Base-by-base conservation (phyloP, 1,140 invertebrate genomes). In the Hylaeus volcanicus region DNA sequence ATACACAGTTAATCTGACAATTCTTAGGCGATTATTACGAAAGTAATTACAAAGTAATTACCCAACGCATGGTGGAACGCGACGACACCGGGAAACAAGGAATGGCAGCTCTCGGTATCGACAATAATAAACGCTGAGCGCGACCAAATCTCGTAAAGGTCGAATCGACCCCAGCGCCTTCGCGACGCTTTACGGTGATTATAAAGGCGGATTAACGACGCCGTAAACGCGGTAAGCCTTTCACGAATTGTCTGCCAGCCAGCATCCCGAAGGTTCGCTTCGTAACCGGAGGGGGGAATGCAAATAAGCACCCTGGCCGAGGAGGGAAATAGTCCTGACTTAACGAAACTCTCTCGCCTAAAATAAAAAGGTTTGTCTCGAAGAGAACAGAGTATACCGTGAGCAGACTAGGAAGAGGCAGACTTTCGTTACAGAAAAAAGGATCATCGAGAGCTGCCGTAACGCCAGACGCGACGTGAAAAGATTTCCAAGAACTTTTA, bases 141-240 rank as follows among this genome's bases (percentile, higher is more conserved):
- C 37, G 72, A 26, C 55, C 56, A 11, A 56, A 41, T 74, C 79
- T 85, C 85, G 68, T 85, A 85, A 86, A 85, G 58, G 41, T 61
- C 14, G 63, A 86, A 86, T 73, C 72, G 74, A 12, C n/a, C 43
- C 71, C 69, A 82, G 76, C 81, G 55, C 56, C 41, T 43, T 76
- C 75, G 61, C 41, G 48, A 61, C 11, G 76, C n/a, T 71, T 77
- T 64, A 75, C 83, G 83, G 60, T 78, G 83, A 86, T 86, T 86
- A 72, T 86, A 86, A 83, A 83, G 73, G 45, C 60, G 85, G 64
- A 86, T 86, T 86, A 86, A 86, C 81, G 81, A 77, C 73, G 81
- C 64, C 60, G 60, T 86, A 86, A 86, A 86, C 63, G 81, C 81
- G 74, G 60, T 60, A 66, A 83, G 53, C 61, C 81, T 80, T 83